Evolutionary conservation across 2,888 invertebrate species (phyloP).

Genomic region (Tinea pellionella): DNA sequence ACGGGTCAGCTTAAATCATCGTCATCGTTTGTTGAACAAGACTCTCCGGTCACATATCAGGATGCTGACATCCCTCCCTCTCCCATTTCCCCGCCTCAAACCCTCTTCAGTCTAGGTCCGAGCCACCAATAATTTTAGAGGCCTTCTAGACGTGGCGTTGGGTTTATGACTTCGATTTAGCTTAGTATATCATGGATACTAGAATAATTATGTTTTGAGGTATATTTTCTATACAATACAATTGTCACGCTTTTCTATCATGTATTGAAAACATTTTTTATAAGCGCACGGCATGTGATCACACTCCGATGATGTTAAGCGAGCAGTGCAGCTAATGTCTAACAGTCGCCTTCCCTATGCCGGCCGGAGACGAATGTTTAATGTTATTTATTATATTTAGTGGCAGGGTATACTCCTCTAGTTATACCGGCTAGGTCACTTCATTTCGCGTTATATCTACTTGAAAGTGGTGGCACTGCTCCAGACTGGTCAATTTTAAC

Average conservation of each 20-base stretch:
- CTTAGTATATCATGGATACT: background rate
- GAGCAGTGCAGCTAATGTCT: too few relatives aligned
- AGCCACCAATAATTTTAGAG: conserved; percentile 55
- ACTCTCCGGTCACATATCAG: conserved; percentile 69
- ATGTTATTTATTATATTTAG: too few relatives aligned
- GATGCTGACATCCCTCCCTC: conserved; percentile 39
- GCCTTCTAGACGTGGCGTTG: conserved; percentile 22
- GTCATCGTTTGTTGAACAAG: conserved; percentile 71
- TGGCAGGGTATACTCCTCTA: too few relatives aligned
- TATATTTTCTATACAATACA: too few relatives aligned
- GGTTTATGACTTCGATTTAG: conserved; percentile 10
- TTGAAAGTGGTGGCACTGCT: too few relatives aligned
- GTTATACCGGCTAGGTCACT: too few relatives aligned
- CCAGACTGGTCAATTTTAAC: too few relatives aligned
- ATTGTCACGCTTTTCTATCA: background rate
- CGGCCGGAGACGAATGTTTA: too few relatives aligned
- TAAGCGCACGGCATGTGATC: too few relatives aligned
- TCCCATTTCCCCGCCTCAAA: conserved; percentile 19
- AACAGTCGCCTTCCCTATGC: too few relatives aligned
- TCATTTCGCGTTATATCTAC: too few relatives aligned
- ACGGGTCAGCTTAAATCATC: conserved; percentile 67
- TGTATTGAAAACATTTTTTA: background rate
- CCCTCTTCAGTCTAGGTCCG: conserved; percentile 21
- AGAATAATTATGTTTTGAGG: background rate
- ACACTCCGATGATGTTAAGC: too few relatives aligned